phyloP scores from a whole-genome alignment of 2,113 vertebrate genomes.

The Columba livia region DNA sequence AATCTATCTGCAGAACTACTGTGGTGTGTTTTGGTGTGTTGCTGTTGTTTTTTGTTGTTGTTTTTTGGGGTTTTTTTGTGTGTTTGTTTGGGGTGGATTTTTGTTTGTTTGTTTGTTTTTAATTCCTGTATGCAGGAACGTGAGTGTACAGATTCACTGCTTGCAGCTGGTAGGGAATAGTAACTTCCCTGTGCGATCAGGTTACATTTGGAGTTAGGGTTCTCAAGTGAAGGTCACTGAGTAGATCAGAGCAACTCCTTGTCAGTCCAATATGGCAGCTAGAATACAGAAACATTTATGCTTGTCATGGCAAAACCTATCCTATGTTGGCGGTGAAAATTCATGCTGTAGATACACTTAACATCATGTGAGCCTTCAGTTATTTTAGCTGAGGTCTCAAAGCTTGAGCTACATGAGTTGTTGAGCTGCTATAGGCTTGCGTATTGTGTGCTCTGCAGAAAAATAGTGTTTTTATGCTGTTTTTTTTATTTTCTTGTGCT shows the following conservation, averaged over 20 bases:
- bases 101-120: not conserved
- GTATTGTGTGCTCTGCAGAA: not conserved
- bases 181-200: not conserved
- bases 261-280: not conserved
- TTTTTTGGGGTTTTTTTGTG: too few relatives aligned
- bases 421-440: not conserved
- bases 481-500: not conserved
- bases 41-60: too few relatives aligned
- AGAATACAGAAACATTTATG: not conserved
- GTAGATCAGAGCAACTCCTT: not conserved
- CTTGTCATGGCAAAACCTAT: not conserved
- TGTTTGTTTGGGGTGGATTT: not conserved
- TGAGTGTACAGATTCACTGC: rapidly evolving
- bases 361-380: not conserved
- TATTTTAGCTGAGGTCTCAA: not conserved
- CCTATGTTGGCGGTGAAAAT: not conserved
- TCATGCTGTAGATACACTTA: not conserved
- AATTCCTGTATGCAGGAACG: not conserved
- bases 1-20: not conserved
- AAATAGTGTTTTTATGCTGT: not conserved
- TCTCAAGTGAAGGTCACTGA: not conserved
- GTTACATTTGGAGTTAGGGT: not conserved
- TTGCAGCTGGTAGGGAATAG: not conserved
- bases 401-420: not conserved
- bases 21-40: too few relatives aligned